Evolutionary conservation across 1,140 invertebrate species (phyloP), one percentile per base, ranked within the genome.

Genomic region (Wasmannia auropunctata): DNA sequence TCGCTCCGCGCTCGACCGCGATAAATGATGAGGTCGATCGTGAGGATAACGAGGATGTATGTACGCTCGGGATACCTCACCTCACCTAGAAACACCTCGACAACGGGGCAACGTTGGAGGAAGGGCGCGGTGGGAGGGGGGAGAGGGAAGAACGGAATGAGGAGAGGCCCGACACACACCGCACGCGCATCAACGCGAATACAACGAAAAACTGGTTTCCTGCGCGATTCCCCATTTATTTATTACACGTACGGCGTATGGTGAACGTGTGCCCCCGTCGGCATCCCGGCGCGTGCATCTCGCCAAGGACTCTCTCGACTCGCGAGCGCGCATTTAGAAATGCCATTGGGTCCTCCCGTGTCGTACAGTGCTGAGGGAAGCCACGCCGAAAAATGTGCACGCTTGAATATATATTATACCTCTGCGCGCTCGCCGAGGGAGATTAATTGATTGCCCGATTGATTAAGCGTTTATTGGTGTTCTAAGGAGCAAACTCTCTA

Each of bases 171-270:
- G 69, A 43, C 67, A 49, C 56, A n/a, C 51, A 72, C 72, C 22
- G 14, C 14, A 43, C 14, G 37, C 63, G n/a, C 37, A 25, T 67
- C 37, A n/a, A n/a, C n/a, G 37, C 67, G 67, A 69, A 62, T 86
- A 91, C 60, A 86, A 88, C 90, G 86, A 91, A 91, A n/a, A 92
- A 92, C 91, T 91, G 91, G 91, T 92, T 92, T 89, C 60, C 85
- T 34, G n/a, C 54, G 65, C 43, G 83, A 49, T 70, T 76, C 72
- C 65, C 51, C 49, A 56, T 74, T 51, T 84, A 77, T 87, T 90
- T 77, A 77, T 90, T 77, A 49, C 58, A 69, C 28, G 49, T 63
- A 46, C 31, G n/a, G 46, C n/a, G n/a, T n/a, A n/a, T 43, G 85
- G 90, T 91, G 88, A 91, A 91, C 85, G 90, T 91, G 88, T 86